Conservation (phyloP, 2,797 vertebrate species). For the Borostomias antarcticus region DNA sequence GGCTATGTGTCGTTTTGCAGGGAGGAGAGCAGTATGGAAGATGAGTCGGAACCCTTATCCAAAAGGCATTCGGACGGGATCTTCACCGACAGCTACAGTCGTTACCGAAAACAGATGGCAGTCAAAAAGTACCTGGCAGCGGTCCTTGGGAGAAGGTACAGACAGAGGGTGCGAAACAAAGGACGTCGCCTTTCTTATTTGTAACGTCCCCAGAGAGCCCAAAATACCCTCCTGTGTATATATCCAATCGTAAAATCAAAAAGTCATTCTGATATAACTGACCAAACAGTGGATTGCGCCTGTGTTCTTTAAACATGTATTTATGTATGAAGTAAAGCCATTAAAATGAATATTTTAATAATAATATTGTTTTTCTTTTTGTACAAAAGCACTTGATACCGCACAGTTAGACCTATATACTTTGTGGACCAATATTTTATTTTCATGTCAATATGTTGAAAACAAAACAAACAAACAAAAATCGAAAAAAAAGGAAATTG, state of each 20-base stretch:
- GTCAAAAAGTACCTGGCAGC: slow-evolving; percentile 99
- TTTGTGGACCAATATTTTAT: slow-evolving; percentile 97
- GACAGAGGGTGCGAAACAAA: slow-evolving; percentile 99
- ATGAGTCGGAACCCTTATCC: slow-evolving; percentile 89
- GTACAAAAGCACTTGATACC: slow-evolving; percentile 98
- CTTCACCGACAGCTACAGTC: slow-evolving; percentile 99
- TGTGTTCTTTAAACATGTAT: slow-evolving; percentile 99
- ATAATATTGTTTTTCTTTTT: slow-evolving; percentile 99
- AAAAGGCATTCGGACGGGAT: slow-evolving; percentile 98
- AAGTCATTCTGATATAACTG: slow-evolving; percentile 93
- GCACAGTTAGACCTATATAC: slow-evolving; percentile 98
- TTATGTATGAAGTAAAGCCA: slow-evolving; percentile 99
- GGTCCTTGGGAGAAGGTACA: slow-evolving; percentile 99
- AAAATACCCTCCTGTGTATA: slow-evolving; percentile 82
- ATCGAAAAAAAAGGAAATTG: slow-evolving; percentile 71
- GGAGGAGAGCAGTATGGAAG: slow-evolving; percentile 82
- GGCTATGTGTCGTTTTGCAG: slow-evolving; percentile 61
- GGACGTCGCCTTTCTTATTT: slow-evolving; percentile 97
- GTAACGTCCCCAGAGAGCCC: slow-evolving; percentile 85
- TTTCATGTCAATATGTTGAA: slow-evolving; percentile 88
- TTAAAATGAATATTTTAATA: slow-evolving; percentile 99
- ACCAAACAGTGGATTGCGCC: slow-evolving; percentile 93
- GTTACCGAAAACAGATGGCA: slow-evolving; percentile 99
- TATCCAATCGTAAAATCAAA: slow-evolving; percentile 80
- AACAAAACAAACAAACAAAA: slow-evolving; percentile 64